These are phyloP conservation scores for Scaptomyza pallida DNA, from an alignment of 1,140 invertebrate genomes.

Conservation along the genomic window DNA sequence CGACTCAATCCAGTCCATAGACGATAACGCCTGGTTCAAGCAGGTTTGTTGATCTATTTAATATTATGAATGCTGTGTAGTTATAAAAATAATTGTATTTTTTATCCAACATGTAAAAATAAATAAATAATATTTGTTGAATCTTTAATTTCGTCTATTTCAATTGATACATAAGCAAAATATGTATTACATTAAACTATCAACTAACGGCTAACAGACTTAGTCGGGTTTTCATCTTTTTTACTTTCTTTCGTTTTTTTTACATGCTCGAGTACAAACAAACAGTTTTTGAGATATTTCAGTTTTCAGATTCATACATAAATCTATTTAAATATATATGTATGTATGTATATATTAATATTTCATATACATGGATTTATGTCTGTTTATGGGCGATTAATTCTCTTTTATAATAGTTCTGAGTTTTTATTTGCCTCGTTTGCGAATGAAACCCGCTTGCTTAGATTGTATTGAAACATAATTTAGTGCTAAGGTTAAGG, in stretches of 20 bases:
- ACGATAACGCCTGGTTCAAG: too few relatives aligned
- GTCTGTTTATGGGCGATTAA: constrained; percentile 34
- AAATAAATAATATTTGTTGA: constrained; percentile 2
- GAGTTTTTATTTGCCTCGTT: constrained; percentile 31
- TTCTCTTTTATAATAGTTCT: not conserved
- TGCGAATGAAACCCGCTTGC: constrained; percentile 67
- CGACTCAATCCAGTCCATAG: too few relatives aligned
- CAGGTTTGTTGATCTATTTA: too few relatives aligned
- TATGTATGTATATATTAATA: not conserved
- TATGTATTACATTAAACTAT: constrained; percentile 64
- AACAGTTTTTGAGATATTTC: constrained; percentile 24
- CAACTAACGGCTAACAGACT: constrained; percentile 74
- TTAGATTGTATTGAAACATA: constrained; percentile 36
- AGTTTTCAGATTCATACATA: constrained; percentile 15
- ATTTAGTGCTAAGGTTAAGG: not conserved
- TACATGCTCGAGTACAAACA: constrained; percentile 26
- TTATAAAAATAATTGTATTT: too few relatives aligned
- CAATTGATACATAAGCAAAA: constrained; percentile 49
- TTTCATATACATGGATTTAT: not conserved
- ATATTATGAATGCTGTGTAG: too few relatives aligned
- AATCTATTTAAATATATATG: constrained; percentile 6
- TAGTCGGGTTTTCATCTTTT: too few relatives aligned
- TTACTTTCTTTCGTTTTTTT: too few relatives aligned
- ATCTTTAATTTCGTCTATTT: constrained; percentile 34
- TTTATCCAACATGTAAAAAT: too few relatives aligned